These are phyloP conservation scores for Manis pentadactyla DNA, from an alignment of 2,797 vertebrate species.

Conservation along the genomic window DNA sequence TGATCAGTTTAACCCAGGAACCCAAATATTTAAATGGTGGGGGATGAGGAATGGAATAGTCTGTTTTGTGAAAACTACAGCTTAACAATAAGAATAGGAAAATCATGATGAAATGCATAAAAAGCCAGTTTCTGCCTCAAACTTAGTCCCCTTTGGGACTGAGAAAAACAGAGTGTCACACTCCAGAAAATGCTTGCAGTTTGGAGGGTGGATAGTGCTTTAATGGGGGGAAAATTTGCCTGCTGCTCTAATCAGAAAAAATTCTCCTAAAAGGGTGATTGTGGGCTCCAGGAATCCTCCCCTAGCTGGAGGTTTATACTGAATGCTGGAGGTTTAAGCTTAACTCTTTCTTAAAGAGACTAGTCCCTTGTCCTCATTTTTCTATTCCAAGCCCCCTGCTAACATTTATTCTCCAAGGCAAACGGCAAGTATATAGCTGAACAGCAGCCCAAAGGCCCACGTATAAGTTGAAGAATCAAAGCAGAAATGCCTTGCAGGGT, in stretches of 20 bases:
- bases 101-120: background rate
- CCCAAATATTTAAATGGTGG: background rate
- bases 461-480: background rate
- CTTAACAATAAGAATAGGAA: background rate
- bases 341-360: background rate
- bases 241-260: background rate
- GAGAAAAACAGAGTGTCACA: background rate
- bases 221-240: background rate
- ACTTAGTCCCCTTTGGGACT: background rate
- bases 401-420: background rate
- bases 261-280: background rate
- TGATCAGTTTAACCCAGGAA: slow-evolving; percentile 33
- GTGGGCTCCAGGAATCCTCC: background rate
- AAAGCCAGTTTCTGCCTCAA: slow-evolving; percentile 6
- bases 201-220: background rate
- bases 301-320: background rate
- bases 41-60: background rate
- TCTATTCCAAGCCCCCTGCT: background rate
- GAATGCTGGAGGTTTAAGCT: background rate
- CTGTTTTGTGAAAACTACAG: background rate
- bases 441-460: background rate
- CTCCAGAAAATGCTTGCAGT: background rate
- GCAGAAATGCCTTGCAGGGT: background rate
- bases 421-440: background rate
- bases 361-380: slow-evolving; percentile 50